Percentiles rank a stretch among this genome's conserved stretches.
These are phyloP conservation scores for Macrobrachium rosenbergii DNA, from an alignment of 1,140 invertebrate species.

Conservation along the genomic window DNA sequence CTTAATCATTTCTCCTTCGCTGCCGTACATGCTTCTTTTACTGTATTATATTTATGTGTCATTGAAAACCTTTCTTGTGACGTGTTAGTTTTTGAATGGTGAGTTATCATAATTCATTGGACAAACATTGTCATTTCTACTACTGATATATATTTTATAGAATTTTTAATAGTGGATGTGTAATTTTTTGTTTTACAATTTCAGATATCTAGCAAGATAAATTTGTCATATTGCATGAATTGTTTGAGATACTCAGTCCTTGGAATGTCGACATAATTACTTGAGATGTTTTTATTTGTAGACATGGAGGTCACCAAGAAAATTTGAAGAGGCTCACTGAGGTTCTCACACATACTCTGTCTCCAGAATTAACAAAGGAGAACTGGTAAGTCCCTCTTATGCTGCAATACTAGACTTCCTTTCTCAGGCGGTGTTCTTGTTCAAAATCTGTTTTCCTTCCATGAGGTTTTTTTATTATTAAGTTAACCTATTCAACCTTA, in stretches of 20 bases:
- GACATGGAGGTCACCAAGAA: conserved; percentile 86
- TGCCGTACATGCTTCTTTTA: too few species aligned
- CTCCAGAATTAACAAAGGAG: conserved; percentile 85
- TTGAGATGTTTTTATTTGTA: neutral
- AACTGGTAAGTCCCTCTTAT: conserved; percentile 78
- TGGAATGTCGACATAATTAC: neutral
- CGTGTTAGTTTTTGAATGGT: too few species aligned
- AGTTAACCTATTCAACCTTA: neutral
- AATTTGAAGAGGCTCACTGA: conserved; percentile 84
- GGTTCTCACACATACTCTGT: conserved; percentile 92
- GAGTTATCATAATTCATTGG: too few species aligned
- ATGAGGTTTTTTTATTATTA: conserved; percentile 35
- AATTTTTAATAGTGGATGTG: too few species aligned
- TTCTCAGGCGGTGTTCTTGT: too few species aligned
- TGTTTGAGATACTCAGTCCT: neutral
- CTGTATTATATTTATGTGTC: too few species aligned
- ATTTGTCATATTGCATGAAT: neutral
- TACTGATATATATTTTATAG: too few species aligned
- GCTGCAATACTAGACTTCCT: neutral
- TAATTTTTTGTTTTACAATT: neutral
- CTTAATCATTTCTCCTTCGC: too few species aligned
- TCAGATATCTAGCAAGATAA: too few species aligned
- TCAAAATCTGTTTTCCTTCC: neutral
- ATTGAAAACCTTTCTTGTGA: too few species aligned
- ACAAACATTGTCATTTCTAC: too few species aligned